Percentiles rank a stretch among this genome's conserved stretches.
Evolutionary conservation across 2,797 vertebrate species (phyloP).

Genomic region (Rhyacichthys aspro): DNA sequence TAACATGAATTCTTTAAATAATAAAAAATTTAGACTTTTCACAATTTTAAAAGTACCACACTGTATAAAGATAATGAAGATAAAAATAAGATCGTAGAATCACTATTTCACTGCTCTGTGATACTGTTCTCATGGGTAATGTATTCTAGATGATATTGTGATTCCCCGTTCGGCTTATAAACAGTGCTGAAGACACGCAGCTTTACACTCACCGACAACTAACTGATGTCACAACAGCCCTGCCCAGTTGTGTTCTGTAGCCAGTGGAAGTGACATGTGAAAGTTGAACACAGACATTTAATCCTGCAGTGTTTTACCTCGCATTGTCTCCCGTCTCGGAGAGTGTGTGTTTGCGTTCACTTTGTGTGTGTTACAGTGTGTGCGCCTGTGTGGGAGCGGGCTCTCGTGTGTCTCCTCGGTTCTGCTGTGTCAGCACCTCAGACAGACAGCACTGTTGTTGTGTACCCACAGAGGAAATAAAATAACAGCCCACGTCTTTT

Average conservation of each 20-base stretch:
- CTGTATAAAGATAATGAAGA: no score
- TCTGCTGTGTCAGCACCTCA: slow-evolving; percentile 76
- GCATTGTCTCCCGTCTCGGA: neutral
- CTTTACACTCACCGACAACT: no score
- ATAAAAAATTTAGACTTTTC: no score
- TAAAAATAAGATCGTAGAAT: no score
- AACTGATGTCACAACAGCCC: neutral
- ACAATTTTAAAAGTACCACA: no score
- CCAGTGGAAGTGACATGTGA: neutral
- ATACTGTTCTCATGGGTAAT: no score
- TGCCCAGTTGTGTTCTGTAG: neutral
- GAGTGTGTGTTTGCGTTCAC: neutral
- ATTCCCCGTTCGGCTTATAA: no score
- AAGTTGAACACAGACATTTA: slow-evolving; percentile 9
- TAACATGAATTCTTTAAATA: no score
- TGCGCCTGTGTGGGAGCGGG: slow-evolving; percentile 22
- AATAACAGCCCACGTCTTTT: slow-evolving; percentile 73
- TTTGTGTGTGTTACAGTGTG: slow-evolving; percentile 22
- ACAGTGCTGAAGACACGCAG: no score
- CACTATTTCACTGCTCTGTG: no score
- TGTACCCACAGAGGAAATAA: slow-evolving; percentile 79
- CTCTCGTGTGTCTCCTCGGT: slow-evolving; percentile 42
- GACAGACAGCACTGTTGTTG: slow-evolving; percentile 72
- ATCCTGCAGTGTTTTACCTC: neutral
- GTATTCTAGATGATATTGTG: no score